Percentiles rank a stretch among this genome's conserved stretches.
Conservation (phyloP, 2,113 vertebrate species). For the Pedetes capensis region DNA sequence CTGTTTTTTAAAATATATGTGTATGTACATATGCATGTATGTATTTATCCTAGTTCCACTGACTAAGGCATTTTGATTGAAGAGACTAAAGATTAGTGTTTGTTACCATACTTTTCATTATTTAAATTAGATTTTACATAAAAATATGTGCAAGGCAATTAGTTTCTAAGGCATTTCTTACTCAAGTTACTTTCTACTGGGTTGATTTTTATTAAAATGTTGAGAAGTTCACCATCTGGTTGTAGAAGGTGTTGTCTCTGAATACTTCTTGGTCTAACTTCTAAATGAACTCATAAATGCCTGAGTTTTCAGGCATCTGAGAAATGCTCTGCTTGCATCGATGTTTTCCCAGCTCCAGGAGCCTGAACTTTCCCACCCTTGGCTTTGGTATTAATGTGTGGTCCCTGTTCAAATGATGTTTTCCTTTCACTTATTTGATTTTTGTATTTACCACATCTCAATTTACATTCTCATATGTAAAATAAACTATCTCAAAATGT, state of each 20-base stretch:
- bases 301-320: neutral
- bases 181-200: neutral
- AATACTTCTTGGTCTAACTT: neutral
- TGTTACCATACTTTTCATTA: neutral
- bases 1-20: no score
- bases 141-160: neutral
- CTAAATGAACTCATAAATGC: neutral
- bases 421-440: slow-evolving; percentile 47
- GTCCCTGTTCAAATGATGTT: neutral
- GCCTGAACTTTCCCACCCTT: neutral
- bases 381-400: neutral
- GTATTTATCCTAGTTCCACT: neutral
- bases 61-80: neutral
- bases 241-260: neutral
- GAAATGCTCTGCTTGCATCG: neutral
- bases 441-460: slow-evolving; percentile 14
- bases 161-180: neutral
- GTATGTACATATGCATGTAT: no score
- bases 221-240: neutral
- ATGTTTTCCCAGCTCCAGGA: neutral
- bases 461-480: slow-evolving; percentile 45
- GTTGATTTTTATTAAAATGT: slow-evolving; percentile 33
- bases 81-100: neutral
- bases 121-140: neutral
- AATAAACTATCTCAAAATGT: slow-evolving; percentile 54